Conservation (phyloP, 2,113 vertebrate genomes). For the Engraulis encrasicolus region DNA sequence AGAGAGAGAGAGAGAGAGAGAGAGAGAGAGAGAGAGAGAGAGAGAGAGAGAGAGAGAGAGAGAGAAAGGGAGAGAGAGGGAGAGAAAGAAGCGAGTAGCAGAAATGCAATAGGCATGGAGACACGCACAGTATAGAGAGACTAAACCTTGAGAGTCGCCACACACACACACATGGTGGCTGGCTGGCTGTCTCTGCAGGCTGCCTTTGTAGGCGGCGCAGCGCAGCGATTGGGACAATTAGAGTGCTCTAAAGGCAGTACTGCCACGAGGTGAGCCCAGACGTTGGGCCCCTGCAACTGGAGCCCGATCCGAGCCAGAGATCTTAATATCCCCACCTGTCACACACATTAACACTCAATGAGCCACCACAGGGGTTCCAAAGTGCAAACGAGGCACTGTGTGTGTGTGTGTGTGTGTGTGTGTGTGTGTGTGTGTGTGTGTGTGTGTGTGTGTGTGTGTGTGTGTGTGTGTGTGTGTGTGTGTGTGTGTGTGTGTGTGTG, state of each 20-base stretch:
- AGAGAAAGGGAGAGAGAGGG: conserved; percentile 24
- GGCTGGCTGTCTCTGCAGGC: no score
- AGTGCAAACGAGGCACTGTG: not conserved
- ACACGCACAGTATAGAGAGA: no score
- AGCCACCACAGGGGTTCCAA: not conserved
- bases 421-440: not conserved
- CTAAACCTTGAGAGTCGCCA: conserved; percentile 46
- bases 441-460: conserved; percentile 2
- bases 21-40: not conserved
- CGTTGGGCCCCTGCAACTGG: conserved; percentile 22
- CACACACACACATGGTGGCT: not conserved
- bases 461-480: no score
- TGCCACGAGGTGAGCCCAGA: no score
- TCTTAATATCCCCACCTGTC: conserved; percentile 39
- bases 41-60: not conserved
- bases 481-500: no score
- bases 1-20: conserved; percentile 14
- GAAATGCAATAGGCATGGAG: no score
- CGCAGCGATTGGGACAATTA: conserved; percentile 55
- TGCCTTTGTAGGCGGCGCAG: not conserved
- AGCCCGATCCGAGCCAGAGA: conserved; percentile 49
- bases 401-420: not conserved
- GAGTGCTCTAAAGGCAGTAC: conserved; percentile 49
- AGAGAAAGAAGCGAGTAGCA: not conserved
- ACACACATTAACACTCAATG: conserved; percentile 15